phyloP scores from a whole-genome alignment of 2,888 invertebrate genomes.

The Ophion costatus region DNA sequence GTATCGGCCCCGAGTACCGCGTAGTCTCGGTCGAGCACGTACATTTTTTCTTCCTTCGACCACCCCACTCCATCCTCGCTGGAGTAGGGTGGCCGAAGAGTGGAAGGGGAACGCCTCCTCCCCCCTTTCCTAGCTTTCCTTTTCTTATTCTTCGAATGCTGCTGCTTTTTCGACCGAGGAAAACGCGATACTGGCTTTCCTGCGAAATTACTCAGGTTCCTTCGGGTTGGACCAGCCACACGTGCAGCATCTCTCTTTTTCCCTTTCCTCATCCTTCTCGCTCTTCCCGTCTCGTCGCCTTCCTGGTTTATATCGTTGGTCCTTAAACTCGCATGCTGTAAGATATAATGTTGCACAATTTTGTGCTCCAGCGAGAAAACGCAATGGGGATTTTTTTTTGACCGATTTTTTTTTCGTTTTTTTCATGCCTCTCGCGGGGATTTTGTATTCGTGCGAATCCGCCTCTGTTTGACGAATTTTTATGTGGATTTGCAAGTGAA shows the following conservation, averaged over 20 bases:
- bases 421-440: not conserved
- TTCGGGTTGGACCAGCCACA: slow-evolving; percentile 63
- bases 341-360: slow-evolving; percentile 32
- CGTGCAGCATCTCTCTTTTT: slow-evolving; percentile 51
- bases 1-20: slow-evolving; percentile 46
- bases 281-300: slow-evolving; percentile 5
- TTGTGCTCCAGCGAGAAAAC: slow-evolving; percentile 36
- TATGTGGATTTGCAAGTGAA: not conserved
- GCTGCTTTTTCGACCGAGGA: slow-evolving; percentile 45
- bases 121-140: not conserved
- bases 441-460: too few species aligned
- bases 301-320: slow-evolving; percentile 1
- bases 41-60: slow-evolving; percentile 50
- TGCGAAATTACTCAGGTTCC: slow-evolving; percentile 71
- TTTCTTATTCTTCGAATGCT: slow-evolving; percentile 45
- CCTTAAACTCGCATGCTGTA: slow-evolving; percentile 26
- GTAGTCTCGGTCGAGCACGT: slow-evolving; percentile 66
- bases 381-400: slow-evolving; percentile 23
- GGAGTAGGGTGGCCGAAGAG: too few species aligned
- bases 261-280: slow-evolving; percentile 14
- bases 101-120: not conserved
- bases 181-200: slow-evolving; percentile 67
- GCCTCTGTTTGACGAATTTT: too few species aligned
- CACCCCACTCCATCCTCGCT: not conserved
- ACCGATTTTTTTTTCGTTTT: too few species aligned